phyloP scores from a whole-genome alignment of 1,140 invertebrate genomes.

The Melipona quadrifasciata region DNA sequence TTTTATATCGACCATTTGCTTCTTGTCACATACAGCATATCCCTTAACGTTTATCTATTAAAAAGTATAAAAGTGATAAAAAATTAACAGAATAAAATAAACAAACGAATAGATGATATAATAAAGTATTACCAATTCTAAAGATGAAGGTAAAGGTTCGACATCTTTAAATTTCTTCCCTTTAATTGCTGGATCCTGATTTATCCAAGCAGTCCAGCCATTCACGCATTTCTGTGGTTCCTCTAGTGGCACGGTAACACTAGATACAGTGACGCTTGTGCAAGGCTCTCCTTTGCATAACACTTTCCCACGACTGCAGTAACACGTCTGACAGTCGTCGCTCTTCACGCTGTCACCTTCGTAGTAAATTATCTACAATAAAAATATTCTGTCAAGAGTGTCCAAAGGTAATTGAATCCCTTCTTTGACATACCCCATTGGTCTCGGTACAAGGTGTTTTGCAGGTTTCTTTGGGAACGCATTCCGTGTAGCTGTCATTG shows the following conservation, averaged over 20 bases:
- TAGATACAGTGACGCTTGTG: conserved; percentile 65
- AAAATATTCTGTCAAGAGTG: not conserved
- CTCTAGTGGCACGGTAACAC: conserved; percentile 69
- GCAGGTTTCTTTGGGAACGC: conserved; percentile 88
- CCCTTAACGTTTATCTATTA: conserved; percentile 74
- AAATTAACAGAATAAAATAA: not conserved
- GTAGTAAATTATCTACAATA: conserved; percentile 80
- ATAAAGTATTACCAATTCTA: conserved; percentile 80
- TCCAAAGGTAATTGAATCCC: too few species aligned
- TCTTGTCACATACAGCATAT: conserved; percentile 81
- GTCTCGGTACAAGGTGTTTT: conserved; percentile 87
- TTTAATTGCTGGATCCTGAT: conserved; percentile 82
- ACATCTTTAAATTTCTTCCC: conserved; percentile 81
- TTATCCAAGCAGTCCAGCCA: conserved; percentile 91
- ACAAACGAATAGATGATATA: not conserved
- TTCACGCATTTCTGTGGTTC: conserved; percentile 81
- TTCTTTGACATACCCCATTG: conserved; percentile 82
- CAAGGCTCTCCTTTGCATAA: conserved; percentile 88
- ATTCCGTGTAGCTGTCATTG: conserved; percentile 87
- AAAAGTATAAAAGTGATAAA: not conserved
- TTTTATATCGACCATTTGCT: conserved; percentile 87
- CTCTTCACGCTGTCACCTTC: conserved; percentile 90
- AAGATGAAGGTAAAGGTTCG: conserved; percentile 84
- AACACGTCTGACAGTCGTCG: conserved; percentile 90
- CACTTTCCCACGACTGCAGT: conserved; percentile 86